phyloP scores from a whole-genome alignment of 2,113 vertebrate genomes.

The Plectropomus leopardus region DNA sequence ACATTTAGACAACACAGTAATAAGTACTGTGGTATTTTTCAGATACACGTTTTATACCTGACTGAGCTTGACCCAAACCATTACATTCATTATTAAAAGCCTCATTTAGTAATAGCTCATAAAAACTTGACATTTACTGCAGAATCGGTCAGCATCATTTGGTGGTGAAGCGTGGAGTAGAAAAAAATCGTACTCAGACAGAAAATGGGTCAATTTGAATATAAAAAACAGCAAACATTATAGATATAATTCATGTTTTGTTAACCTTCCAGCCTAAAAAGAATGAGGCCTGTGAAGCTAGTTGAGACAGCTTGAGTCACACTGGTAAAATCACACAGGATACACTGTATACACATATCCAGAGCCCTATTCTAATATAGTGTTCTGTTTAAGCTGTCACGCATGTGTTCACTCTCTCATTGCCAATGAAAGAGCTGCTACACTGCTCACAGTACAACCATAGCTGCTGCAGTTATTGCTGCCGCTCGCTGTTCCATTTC shows the following conservation, averaged over 20 bases:
- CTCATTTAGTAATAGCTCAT: constrained; percentile 47
- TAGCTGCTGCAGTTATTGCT: constrained; percentile 25
- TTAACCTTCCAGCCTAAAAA: constrained; percentile 21
- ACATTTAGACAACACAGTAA: constrained; percentile 60
- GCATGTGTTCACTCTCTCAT: constrained; percentile 30
- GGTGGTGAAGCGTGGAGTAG: constrained; percentile 7
- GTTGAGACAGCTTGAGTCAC: neutral
- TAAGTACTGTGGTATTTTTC: constrained; percentile 32
- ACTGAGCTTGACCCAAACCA: constrained; percentile 25
- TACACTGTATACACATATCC: constrained; percentile 16
- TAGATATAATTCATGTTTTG: constrained; percentile 38
- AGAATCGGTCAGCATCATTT: constrained; percentile 17
- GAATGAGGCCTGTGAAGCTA: constrained; percentile 8
- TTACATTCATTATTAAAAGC: constrained; percentile 54
- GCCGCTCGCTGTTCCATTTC: constrained; percentile 37
- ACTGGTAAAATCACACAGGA: neutral
- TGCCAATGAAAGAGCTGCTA: constrained; percentile 41
- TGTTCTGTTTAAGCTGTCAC: constrained; percentile 47
- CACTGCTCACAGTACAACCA: constrained; percentile 23
- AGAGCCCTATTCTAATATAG: constrained; percentile 4
- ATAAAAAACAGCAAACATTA: constrained; percentile 29
- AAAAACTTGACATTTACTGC: constrained; percentile 57
- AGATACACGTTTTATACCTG: neutral
- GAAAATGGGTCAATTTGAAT: constrained; percentile 37
- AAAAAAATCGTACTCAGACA: neutral